Base-by-base conservation (phyloP, 1,140 invertebrate genomes). In the Akabosia matsudoensis region DNA sequence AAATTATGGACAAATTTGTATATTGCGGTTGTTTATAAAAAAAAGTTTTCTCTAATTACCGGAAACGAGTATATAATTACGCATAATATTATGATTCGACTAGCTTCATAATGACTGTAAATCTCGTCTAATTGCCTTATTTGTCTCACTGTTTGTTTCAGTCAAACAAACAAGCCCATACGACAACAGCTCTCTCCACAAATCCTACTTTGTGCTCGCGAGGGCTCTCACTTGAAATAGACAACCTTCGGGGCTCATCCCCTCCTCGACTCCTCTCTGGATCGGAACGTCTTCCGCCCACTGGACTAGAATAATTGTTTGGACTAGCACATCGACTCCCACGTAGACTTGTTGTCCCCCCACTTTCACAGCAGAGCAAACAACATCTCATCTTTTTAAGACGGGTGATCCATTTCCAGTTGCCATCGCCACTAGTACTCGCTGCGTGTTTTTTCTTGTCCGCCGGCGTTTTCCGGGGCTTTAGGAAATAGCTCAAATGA, bases 101-200 rank as follows among this genome's bases (percentile, higher is more conserved):
- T n/a, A n/a, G n/a, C n/a, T n/a, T n/a, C n/a, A n/a, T n/a, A n/a
- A n/a, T n/a, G n/a, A n/a, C n/a, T n/a, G n/a, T n/a, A n/a, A n/a
- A n/a, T n/a, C n/a, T n/a, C n/a, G n/a, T 51, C 45, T 10, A 51
- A 51, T 51, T 51, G 45, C 13, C 54, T 4, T 61, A 14, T 13
- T 70, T 28, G 7, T 70, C 24, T 28, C 24, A 33, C 22, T 24
- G n/a, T n/a, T n/a, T n/a, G n/a, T 31, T 70, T 74, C 34, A 80
- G 37, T 80, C 79, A 56, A 80, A 80, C 13, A 81, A 71, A 33
- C 77, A 81, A 24, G 80, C 78, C 30, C 78, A 75, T 54, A 76
- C 78, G 45, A 81, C 70, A n/a, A 81, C 56, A 30, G 78, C 67
- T 10, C 73, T n/a, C 33, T 81, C 76, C 1, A 79, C 16, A 22